A percentile compares a stretch with the other conserved stretches of the same genome.
Conservation (phyloP, 2,797 vertebrate species). For the Sciurus vulgaris region DNA sequence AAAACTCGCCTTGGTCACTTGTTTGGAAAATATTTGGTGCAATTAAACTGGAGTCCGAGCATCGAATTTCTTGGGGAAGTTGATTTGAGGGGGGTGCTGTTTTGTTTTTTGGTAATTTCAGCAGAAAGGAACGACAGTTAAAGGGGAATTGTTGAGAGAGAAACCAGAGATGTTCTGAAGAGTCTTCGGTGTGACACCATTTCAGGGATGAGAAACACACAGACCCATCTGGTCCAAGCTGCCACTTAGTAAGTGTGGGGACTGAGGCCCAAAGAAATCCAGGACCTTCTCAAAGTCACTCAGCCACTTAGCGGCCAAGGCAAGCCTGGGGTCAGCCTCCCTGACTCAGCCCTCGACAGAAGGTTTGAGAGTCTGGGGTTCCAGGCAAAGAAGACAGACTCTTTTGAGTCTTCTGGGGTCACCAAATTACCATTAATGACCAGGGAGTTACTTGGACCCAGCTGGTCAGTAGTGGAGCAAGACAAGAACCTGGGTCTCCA, state of each 20-base stretch:
- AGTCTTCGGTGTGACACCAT: background rate
- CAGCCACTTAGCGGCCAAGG: no score
- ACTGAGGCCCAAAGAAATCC: background rate
- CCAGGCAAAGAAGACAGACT: background rate
- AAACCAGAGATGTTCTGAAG: background rate
- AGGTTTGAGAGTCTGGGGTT: no score
- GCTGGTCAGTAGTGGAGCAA: background rate
- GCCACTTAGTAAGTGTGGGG: background rate
- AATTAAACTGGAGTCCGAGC: background rate
- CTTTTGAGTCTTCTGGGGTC: background rate
- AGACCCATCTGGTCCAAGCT: background rate
- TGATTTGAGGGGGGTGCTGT: background rate
- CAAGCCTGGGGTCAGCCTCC: background rate
- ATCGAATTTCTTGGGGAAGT: background rate
- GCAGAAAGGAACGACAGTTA: background rate
- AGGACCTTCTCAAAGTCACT: background rate
- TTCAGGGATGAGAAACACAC: background rate
- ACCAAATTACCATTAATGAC: background rate
- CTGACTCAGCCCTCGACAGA: background rate
- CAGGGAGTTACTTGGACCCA: background rate
- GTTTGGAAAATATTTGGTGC: slow-evolving; percentile 33
- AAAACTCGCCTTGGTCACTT: slow-evolving; percentile 38
- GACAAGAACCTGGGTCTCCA: background rate
- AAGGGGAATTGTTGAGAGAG: background rate
- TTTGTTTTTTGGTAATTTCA: background rate